These are phyloP conservation scores for Armadillidium nasatum DNA, from an alignment of 1,140 invertebrate genomes.

Conservation along the genomic window DNA sequence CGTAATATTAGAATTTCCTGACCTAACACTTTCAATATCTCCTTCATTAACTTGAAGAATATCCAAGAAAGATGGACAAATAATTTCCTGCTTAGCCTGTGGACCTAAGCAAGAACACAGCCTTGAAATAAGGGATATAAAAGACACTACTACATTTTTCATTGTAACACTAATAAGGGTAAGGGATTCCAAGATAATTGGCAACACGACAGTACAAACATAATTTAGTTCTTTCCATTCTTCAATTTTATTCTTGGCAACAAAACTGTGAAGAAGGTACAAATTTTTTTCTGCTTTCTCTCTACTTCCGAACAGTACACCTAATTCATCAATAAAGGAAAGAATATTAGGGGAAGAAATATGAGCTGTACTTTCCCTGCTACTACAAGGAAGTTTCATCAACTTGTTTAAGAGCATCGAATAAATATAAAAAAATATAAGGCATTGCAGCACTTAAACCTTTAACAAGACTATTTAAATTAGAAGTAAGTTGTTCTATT, in stretches of 20 bases:
- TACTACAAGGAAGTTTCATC: no score
- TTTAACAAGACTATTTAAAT: neutral
- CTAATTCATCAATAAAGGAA: conserved; percentile 23
- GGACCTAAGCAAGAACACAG: conserved; percentile 56
- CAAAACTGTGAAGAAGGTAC: conserved; percentile 24
- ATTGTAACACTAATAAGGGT: neutral
- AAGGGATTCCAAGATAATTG: conserved; percentile 11
- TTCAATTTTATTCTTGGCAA: conserved; percentile 29
- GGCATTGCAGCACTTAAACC: neutral
- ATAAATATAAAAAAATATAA: conserved; percentile 8
- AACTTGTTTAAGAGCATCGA: neutral
- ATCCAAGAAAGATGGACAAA: conserved; percentile 55
- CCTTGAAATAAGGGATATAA: conserved; percentile 52
- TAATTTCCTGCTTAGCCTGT: conserved; percentile 51
- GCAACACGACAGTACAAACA: conserved; percentile 2
- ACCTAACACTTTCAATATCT: conserved; percentile 48
- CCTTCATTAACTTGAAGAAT: conserved; percentile 52
- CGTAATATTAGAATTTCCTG: conserved; percentile 49
- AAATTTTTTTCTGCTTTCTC: conserved; percentile 11
- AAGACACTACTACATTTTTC: conserved; percentile 45
- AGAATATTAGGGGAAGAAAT: neutral
- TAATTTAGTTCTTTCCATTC: conserved; percentile 33
- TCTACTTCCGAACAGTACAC: conserved; percentile 28
- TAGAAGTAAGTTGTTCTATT: conserved; percentile 25
- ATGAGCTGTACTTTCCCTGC: neutral